Evolutionary conservation across 2,797 vertebrate species (phyloP).

Genomic region (Anguilla anguilla): DNA sequence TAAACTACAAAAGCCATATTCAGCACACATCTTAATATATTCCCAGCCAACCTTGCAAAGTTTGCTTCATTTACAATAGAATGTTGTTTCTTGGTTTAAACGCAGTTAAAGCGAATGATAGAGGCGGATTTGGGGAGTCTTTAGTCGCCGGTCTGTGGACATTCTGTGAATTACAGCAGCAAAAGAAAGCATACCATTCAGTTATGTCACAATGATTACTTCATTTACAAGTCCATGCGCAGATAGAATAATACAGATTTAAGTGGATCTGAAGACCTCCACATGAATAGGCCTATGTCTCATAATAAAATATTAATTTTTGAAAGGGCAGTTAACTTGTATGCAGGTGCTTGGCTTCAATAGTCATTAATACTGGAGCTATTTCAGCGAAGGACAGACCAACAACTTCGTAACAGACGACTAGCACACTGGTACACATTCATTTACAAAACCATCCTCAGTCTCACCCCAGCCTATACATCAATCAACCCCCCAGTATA

Average conservation of each 20-base stretch:
- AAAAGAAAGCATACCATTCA: not conserved
- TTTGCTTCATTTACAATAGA: not conserved
- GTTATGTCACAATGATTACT: too few relatives aligned
- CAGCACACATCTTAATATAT: not conserved
- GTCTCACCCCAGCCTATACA: too few relatives aligned
- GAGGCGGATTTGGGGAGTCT: constrained; percentile 10
- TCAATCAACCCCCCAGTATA: too few relatives aligned
- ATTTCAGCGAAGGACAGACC: too few relatives aligned
- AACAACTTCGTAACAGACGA: too few relatives aligned
- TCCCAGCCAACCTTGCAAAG: not conserved
- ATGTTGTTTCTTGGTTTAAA: not conserved
- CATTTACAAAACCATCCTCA: too few relatives aligned
- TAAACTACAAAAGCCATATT: not conserved
- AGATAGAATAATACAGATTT: not conserved
- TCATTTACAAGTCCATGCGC: too few relatives aligned
- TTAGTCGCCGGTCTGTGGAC: constrained; percentile 4
- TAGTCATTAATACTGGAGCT: too few relatives aligned
- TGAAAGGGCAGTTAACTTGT: too few relatives aligned
- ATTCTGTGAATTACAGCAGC: not conserved
- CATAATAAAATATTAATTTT: not conserved
- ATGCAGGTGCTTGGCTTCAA: too few relatives aligned
- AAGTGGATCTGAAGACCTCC: not conserved
- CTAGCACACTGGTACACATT: too few relatives aligned
- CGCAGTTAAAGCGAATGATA: not conserved
- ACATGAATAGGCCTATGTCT: not conserved